Base-by-base conservation (phyloP, 2,113 vertebrate species). In the Sphaerodactylus townsendi region DNA sequence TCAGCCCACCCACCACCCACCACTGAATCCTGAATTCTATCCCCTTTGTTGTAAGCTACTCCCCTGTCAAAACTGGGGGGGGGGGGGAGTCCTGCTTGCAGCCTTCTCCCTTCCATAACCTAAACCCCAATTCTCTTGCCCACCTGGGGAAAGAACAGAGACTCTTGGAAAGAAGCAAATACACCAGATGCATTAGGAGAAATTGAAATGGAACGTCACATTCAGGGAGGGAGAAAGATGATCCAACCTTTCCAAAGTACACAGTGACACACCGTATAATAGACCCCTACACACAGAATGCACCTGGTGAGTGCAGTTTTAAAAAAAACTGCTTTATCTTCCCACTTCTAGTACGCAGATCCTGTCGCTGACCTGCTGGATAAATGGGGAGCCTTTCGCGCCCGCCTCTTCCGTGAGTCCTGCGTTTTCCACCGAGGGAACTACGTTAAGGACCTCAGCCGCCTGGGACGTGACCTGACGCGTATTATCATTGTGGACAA, bases 401-500 rank as follows among this genome's bases (percentile, higher is more conserved):
- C 96, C 19, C 97, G 99, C 0, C 97, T 99, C 33, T 99, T 99
- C 91, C 96, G 99, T 17, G 99, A 99, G 87, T 98, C 99, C 0
- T 99, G 99, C 0, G 99, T 99, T 84, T 99, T 99, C 94, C 98
- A 99, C 90, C 97, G 96, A 0, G 99, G 99, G 69, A 99, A 99
- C 93, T 99, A 99, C 0, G 98, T 99, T 5, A 99, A 99, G 93
- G 99, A 99, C 87, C 96, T 99, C 93, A 99, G 98, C 93, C 97
- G 97, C 53, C 93, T 99, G 89, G 99, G 99, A 87, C 94, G 99
- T 0, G 98, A 99, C 93, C 95, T 99, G 44, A 97, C 96, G 90
- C 97, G 97, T 50, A 97, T 99, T 91, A 97, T 99, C 94, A 99
- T 99, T 30, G 93, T 99, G 39, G 99, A 99, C 96, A 99, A 99